Evolutionary conservation across 1,140 invertebrate genomes (phyloP).

Genomic region (Tetramorium simillimum): DNA sequence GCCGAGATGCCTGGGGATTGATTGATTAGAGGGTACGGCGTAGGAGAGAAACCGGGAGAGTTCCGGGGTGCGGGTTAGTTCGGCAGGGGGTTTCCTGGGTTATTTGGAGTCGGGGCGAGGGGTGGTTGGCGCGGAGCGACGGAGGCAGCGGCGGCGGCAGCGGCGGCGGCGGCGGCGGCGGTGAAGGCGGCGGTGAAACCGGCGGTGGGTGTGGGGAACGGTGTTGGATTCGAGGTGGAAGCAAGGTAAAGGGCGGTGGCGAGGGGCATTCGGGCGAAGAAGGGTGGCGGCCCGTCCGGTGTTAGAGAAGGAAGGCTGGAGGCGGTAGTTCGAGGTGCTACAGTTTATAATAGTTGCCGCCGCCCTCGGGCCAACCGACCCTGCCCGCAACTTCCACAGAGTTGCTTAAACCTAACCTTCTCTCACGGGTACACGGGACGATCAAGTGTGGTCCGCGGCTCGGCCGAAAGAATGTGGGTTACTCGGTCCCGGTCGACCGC

Average conservation of each 20-base stretch:
- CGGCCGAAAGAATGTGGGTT: conserved; percentile 64
- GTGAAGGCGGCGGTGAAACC: conserved; percentile 3
- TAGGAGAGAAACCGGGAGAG: conserved; percentile 75
- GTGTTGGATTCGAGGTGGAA: conserved; percentile 65
- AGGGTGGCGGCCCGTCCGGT: conserved; percentile 67
- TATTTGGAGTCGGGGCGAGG: conserved; percentile 79
- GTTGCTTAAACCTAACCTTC: conserved; percentile 85
- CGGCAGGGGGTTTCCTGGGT: conserved; percentile 80
- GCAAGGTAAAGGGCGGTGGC: conserved; percentile 63
- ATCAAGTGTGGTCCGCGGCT: conserved; percentile 76
- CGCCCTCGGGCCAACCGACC: conserved; percentile 83
- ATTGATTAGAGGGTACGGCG: conserved; percentile 85
- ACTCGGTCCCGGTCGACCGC: neutral
- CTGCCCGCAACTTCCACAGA: conserved; percentile 84
- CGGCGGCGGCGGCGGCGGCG: conserved; percentile 20
- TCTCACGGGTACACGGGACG: conserved; percentile 65
- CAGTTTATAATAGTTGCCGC: conserved; percentile 86
- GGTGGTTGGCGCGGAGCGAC: conserved; percentile 55
- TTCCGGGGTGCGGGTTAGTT: conserved; percentile 81
- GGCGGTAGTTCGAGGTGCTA: conserved; percentile 86
- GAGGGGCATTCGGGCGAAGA: conserved; percentile 70
- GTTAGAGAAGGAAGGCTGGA: conserved; percentile 78
- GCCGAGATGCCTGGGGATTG: conserved; percentile 84
- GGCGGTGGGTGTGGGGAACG: conserved; percentile 58
- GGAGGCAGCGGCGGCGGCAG: conserved; percentile 18